Conservation (phyloP, 2,113 vertebrate genomes). For the Bubo blakistoni region DNA sequence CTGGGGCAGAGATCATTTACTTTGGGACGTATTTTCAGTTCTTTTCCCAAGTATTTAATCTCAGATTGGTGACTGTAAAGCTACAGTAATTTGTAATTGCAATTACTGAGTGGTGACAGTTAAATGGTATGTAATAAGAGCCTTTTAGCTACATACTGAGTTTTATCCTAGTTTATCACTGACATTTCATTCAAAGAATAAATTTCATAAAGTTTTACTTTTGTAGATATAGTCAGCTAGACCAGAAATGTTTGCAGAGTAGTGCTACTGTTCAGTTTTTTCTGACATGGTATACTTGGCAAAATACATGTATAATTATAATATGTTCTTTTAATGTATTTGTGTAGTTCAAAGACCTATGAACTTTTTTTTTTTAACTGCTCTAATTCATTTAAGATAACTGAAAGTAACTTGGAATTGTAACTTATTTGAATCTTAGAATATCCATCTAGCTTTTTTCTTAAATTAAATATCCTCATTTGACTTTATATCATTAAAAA, state of each 20-base stretch:
- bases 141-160: constrained; percentile 27
- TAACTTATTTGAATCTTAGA: background rate
- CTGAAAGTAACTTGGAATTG: background rate
- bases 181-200: constrained; percentile 42
- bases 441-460: background rate
- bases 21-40: background rate
- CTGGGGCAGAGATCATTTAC: background rate
- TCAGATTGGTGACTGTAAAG: constrained; percentile 3
- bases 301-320: background rate
- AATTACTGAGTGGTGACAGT: constrained; percentile 38
- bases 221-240: background rate
- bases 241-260: background rate
- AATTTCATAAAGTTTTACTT: constrained; percentile 9
- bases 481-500: background rate
- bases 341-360: background rate
- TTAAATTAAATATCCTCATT: background rate
- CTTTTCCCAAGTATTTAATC: constrained; percentile 16
- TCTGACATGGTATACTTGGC: background rate
- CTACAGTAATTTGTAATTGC: constrained; percentile 36
- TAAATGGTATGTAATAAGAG: constrained; percentile 36
- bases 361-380: background rate
- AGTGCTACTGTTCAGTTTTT: background rate
- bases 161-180: constrained; percentile 39
- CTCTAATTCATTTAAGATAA: background rate
- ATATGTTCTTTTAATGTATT: background rate